phyloP scores from a whole-genome alignment of 1,140 invertebrate genomes.

The Whitmania pigra region DNA sequence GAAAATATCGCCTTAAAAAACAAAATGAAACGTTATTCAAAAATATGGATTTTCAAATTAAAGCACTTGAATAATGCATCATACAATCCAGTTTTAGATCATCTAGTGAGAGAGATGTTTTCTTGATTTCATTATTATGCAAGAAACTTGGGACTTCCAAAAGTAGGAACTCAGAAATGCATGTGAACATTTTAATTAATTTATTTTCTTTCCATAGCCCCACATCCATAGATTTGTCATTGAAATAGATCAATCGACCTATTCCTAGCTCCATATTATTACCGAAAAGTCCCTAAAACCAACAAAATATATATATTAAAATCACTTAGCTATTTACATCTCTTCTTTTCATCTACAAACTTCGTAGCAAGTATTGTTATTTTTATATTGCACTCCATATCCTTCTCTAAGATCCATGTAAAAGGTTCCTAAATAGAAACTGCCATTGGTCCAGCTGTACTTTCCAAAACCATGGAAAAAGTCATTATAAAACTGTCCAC shows the following conservation, averaged over 20 bases:
- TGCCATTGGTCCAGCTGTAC: background rate
- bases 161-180: no score
- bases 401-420: conserved; percentile 4
- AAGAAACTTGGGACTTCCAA: no score
- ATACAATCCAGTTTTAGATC: no score
- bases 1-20: no score
- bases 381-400: background rate
- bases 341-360: background rate
- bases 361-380: background rate
- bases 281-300: background rate
- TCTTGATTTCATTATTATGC: no score
- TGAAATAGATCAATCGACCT: background rate
- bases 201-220: background rate
- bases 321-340: background rate
- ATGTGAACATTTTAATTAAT: background rate
- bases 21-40: no score
- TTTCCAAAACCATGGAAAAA: conserved; percentile 5
- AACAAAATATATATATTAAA: background rate
- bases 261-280: background rate
- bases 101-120: no score
- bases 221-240: conserved; percentile 7
- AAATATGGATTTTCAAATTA: no score
- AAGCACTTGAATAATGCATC: no score
- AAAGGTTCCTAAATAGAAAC: conserved; percentile 1
- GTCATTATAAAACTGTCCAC: conserved; percentile 1